Evolutionary conservation across 2,113 vertebrate genomes (phyloP).

Genomic region (Hippoglossus stenolepis): DNA sequence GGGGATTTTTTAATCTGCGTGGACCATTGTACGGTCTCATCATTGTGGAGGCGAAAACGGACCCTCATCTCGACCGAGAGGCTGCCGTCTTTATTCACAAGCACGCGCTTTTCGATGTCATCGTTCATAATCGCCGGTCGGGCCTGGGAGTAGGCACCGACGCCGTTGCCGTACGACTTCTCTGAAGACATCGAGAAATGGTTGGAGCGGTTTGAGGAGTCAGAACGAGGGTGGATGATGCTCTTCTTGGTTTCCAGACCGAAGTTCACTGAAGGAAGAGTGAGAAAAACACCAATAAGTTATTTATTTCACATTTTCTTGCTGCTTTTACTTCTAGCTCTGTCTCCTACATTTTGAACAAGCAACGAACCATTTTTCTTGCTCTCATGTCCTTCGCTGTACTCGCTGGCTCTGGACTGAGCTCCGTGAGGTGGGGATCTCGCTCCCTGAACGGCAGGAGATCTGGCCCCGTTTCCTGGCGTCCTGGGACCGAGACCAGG

Average conservation of each 20-base stretch:
- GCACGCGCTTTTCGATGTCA: slow-evolving; percentile 88
- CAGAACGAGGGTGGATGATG: slow-evolving; percentile 87
- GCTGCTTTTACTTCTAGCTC: background rate
- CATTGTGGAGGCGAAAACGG: slow-evolving; percentile 86
- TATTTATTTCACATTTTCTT: background rate
- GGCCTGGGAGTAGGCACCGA: slow-evolving; percentile 34
- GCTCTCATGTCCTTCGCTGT: slow-evolving; percentile 82
- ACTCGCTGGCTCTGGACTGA: slow-evolving; percentile 74
- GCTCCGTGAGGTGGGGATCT: slow-evolving; percentile 67
- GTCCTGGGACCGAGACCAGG: slow-evolving; percentile 63
- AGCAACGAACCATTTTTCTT: slow-evolving; percentile 75
- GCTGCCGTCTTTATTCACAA: slow-evolving; percentile 90
- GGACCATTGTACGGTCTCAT: slow-evolving; percentile 87
- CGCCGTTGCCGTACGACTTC: slow-evolving; percentile 79
- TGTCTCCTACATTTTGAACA: background rate
- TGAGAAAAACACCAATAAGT: slow-evolving; percentile 12
- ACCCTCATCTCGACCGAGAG: slow-evolving; percentile 94
- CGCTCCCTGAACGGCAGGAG: slow-evolving; percentile 60
- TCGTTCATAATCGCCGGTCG: slow-evolving; percentile 82
- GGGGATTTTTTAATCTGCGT: slow-evolving; percentile 85
- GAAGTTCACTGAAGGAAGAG: slow-evolving; percentile 83
- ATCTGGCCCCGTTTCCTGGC: slow-evolving; percentile 70
- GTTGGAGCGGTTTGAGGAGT: slow-evolving; percentile 82
- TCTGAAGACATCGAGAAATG: slow-evolving; percentile 86
- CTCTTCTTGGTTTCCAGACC: slow-evolving; percentile 91